Evolutionary conservation across 2,113 vertebrate species (phyloP), one percentile per base, ranked within the genome.

Genomic region (Salvelinus sp.): DNA sequence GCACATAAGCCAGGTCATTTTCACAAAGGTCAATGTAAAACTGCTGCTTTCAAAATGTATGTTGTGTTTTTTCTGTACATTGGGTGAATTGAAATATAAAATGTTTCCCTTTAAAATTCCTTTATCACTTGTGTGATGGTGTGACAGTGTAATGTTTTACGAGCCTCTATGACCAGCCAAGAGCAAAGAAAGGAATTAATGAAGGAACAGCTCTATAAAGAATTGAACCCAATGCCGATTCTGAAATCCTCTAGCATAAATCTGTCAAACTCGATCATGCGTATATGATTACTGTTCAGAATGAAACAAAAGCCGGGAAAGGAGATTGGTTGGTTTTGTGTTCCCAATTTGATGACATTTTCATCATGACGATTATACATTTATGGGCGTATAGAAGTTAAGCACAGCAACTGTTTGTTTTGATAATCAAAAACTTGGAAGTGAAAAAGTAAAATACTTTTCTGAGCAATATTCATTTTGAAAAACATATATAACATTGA

Each of bases 271-370:
- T 20, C 22, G n/a, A 78, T 71, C 70, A 50, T 20, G 76, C 75
- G 69, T 78, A 63, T 73, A 66, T 69, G 66, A 83, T 85, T 82
- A 79, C n/a, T 7, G 6, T 62, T 62, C 18, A 62, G n/a, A 54
- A 44, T 44, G 38, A 44, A 0, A 7, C 38, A 44, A 50, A 16
- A 50, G 58, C 18, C 1, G 7, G n/a, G n/a, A 22, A 62, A 9
- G 3, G 58, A 54, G 48, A 14, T 58, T 18, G 13, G 28, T 57
- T 57, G 54, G 54, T 20, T 57, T 1, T 20, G 54, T 20, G 54
- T 57, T 57, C 14, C 13, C 16, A 20, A 57, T 20, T 20, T 57
- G 58, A 60, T 22, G 57, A n/a, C 57, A 22, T 6, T 10, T 54
- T 50, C 13, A 1, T 14, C 48, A 62, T 62, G 58, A 62, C 22